Conservation (phyloP, 2,888 invertebrate genomes). For the Priapulus caudatus region DNA sequence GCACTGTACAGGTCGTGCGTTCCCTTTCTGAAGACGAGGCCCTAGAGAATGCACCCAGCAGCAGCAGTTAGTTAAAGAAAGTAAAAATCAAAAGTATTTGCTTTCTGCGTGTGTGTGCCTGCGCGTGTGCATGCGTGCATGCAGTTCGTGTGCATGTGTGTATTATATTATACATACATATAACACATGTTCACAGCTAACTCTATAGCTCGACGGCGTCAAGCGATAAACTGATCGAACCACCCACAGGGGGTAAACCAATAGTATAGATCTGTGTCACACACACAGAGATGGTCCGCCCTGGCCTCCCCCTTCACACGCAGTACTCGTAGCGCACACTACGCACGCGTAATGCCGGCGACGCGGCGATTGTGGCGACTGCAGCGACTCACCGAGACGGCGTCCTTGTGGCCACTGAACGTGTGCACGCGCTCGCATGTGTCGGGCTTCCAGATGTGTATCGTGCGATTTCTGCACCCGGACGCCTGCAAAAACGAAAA, state of each 20-base stretch:
- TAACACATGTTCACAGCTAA: no score
- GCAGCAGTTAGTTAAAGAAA: not conserved
- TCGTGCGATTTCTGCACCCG: conserved; percentile 54
- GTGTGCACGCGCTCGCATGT: conserved; percentile 62
- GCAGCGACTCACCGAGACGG: conserved; percentile 38
- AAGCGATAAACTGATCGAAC: no score
- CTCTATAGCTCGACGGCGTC: no score
- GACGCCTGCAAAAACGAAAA: conserved; percentile 44
- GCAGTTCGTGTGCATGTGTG: no score
- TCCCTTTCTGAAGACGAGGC: conserved; percentile 68
- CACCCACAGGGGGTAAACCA: no score
- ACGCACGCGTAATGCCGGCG: conserved; percentile 46
- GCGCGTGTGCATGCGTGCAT: no score
- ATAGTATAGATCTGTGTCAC: no score
- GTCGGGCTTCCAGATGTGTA: conserved; percentile 72
- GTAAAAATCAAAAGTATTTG: not conserved
- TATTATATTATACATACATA: no score
- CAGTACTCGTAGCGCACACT: conserved; percentile 2
- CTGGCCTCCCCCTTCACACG: no score
- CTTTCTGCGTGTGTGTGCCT: no score
- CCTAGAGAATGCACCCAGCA: conserved; percentile 41
- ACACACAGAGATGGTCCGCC: no score
- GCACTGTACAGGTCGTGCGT: conserved; percentile 63
- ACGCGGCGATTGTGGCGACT: no score
- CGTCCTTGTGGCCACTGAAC: conserved; percentile 47